phyloP scores from a whole-genome alignment of 2,113 vertebrate species.

The Psephotus haematonotus region DNA sequence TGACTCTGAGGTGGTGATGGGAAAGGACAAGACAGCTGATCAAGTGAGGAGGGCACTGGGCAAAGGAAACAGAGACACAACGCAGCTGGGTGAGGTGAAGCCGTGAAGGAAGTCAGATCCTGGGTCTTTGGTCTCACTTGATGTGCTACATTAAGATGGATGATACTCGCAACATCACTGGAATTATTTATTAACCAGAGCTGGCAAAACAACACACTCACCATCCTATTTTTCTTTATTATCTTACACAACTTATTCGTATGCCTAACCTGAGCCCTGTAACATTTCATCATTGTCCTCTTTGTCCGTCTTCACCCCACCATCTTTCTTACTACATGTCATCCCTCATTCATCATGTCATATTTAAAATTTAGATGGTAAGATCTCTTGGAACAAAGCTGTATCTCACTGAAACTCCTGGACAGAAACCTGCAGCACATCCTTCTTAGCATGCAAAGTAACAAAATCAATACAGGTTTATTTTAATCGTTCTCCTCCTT shows the following conservation, averaged over 20 bases:
- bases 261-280: background rate
- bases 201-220: background rate
- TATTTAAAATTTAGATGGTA: background rate
- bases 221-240: conserved; percentile 23
- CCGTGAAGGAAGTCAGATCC: background rate
- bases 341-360: conserved; percentile 6
- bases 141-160: background rate
- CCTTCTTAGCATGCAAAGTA: background rate
- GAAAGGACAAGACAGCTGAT: background rate
- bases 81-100: rapidly evolving
- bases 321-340: background rate
- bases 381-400: background rate
- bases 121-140: background rate
- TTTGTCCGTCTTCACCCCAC: background rate
- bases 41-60: rapidly evolving
- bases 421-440: background rate
- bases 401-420: background rate
- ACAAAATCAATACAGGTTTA: background rate
- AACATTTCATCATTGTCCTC: conserved; percentile 20
- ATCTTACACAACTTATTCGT: background rate
- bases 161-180: background rate
- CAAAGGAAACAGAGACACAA: rapidly evolving
- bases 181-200: conserved; percentile 40
- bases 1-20: background rate
- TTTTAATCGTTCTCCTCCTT: background rate